A percentile compares a stretch with the other conserved stretches of the same genome.
Evolutionary conservation across 2,113 vertebrate species (phyloP).

Genomic region (Colistium nudipinnis): DNA sequence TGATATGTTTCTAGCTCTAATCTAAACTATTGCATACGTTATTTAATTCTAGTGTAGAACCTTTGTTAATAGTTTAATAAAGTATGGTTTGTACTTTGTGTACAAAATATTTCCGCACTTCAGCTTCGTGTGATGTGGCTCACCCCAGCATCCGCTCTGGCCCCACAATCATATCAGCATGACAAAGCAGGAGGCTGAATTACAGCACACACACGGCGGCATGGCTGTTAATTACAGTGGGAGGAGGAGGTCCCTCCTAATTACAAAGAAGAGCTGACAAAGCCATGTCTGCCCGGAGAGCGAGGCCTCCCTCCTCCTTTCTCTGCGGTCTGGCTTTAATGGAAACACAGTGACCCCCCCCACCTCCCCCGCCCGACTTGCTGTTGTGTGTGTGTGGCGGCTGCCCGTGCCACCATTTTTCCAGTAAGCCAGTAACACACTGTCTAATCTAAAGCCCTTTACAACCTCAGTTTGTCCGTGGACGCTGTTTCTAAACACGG

Average conservation of each 20-base stretch:
- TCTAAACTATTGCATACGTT: too few species aligned
- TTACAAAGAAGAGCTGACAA: slow-evolving; percentile 74
- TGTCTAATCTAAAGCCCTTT: slow-evolving; percentile 43
- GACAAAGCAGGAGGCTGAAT: slow-evolving; percentile 63
- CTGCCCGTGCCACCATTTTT: slow-evolving; percentile 59
- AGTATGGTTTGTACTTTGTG: too few species aligned
- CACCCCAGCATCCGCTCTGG: slow-evolving; percentile 44
- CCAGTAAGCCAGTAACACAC: slow-evolving; percentile 62
- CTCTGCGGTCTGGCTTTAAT: slow-evolving; percentile 66
- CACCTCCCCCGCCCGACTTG: slow-evolving; percentile 54
- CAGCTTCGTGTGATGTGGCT: slow-evolving; percentile 27
- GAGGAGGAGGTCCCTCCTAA: slow-evolving; percentile 68
- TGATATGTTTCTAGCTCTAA: too few species aligned
- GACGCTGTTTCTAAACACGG: slow-evolving; percentile 40
- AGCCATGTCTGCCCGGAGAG: slow-evolving; percentile 53
- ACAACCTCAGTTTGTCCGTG: slow-evolving; percentile 29
- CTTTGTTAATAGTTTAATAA: too few species aligned
- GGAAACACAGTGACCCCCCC: slow-evolving; percentile 61
- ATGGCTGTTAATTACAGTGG: slow-evolving; percentile 72
- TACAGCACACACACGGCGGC: slow-evolving; percentile 64
- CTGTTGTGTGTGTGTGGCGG: slow-evolving; percentile 21
- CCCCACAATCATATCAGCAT: slow-evolving; percentile 53
- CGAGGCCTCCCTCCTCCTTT: slow-evolving; percentile 16
- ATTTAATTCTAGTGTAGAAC: too few species aligned
- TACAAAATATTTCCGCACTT: slow-evolving; percentile 11